Evolutionary conservation across 2,113 vertebrate species (phyloP), one percentile per base, ranked within the genome.

Genomic region (Oreochromis aureus): DNA sequence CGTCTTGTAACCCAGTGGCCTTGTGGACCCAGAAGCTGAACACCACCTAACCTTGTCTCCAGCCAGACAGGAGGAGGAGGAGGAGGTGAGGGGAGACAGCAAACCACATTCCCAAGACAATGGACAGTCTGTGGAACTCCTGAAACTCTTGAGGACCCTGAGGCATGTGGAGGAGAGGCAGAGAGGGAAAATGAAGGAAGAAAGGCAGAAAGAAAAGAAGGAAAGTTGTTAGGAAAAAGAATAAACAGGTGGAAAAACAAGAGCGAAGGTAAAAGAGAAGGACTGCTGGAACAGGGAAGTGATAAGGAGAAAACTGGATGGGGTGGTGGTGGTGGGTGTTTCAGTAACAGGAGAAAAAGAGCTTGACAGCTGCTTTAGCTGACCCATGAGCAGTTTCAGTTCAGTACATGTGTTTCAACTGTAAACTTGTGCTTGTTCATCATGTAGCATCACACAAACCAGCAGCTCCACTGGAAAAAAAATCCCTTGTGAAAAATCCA

Each of bases 71-170:
- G 87, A 87, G 88, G 83, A 90, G 89, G 83, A 73, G 89, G 81
- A 56, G 89, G 84, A 80, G 90, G 85, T 80, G 91, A 90, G 90
- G 66, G 86, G 91, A 91, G 90, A 88, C 84, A 89, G 89, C 85
- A 88, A 94, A 89, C 89, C 86, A 15, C 95, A 95, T 95, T 96
- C 94, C 92, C 94, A 86, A 95, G 93, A 96, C 96, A 96, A 96
- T 96, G 93, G 92, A 93, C 59, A 63, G 93, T 96, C 94, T 96
- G 95, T 96, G 92, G 92, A 86, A 89, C 94, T 88, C 51, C 89
- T 88, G 87, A 94, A 90, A 90, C 93, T 93, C 80, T 44, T 78
- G 86, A 90, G 91, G 89, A 91, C 91, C 90, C 84, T 10, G 63
- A 92, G 94, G 93, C 91, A 92, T 58, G 7, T 51, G 84, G 83